Base-by-base conservation (phyloP, 2,888 invertebrate species). In the Agrochola lychnidis region DNA sequence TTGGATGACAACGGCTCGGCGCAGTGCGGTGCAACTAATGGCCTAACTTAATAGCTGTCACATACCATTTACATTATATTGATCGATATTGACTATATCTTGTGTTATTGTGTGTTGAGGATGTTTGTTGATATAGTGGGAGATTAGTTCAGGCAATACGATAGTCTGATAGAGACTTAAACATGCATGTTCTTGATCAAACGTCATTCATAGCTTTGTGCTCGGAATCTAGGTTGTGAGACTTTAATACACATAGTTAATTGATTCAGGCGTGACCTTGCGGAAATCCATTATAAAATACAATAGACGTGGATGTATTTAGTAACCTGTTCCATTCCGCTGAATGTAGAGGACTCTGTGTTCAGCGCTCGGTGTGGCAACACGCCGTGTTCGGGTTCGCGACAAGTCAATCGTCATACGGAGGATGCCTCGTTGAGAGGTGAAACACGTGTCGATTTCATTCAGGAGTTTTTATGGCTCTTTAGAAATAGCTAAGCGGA, bases 11-110 rank as follows among this genome's bases (percentile, higher is more conserved):
- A 72, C 78, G 64, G 75, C 67, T 73, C 72, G 69, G 78, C 79
- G 73, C 80, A 84, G 59, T 88, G 83, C 87, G 66, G 81, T 79
- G 80, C 75, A 85, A 76, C 70, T 83, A 79, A 87, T 80, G 70
- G 64, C 67, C 61, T 66, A 77, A 85, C 73, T 63, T 83, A 83
- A 86, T 86, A 68, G 72, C 73, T 73, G 74, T 73, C 78, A 81
- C 36, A 73, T 59, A 57, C 76, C 75, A 74, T 66, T 69, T 69
- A 71, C 30, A 78, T 73, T 71, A 62, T 64, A 76, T 76, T 69
- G 69, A 83, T 76, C 14, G 73, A 67, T 79, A 71, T 78, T 70
- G 66, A 51, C 68, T 14, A 14, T 36, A n/a, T 62, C 36, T 25
- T 30, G 25, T 66, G 62, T 77, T 68, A 68, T 70, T 63, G 42